Conservation (phyloP, 1,140 invertebrate species). For the Subanguina moxae region DNA sequence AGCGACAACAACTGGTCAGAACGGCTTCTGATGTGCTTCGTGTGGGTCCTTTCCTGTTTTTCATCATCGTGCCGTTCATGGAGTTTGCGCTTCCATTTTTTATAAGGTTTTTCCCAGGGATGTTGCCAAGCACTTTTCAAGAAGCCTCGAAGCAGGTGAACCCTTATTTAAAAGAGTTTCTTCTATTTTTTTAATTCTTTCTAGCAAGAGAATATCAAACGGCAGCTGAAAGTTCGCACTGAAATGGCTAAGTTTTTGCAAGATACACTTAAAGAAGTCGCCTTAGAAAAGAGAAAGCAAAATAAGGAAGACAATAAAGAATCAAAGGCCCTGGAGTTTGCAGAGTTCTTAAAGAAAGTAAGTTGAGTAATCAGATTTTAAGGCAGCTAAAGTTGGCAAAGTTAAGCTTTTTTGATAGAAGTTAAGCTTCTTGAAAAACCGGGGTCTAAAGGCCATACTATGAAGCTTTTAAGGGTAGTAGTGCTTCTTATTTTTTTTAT, state of each 20-base stretch:
- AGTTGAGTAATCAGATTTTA: too few species aligned
- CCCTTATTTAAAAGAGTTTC: not conserved
- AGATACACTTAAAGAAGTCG: constrained; percentile 84
- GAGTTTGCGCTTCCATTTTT: constrained; percentile 88
- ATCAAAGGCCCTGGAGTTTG: constrained; percentile 80
- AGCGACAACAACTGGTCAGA: constrained; percentile 76
- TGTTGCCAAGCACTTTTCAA: constrained; percentile 96
- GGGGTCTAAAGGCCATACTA: too few species aligned
- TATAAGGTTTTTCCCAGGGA: constrained; percentile 90
- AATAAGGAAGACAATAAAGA: constrained; percentile 70
- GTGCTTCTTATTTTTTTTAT: too few species aligned
- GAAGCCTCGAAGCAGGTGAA: constrained; percentile 74
- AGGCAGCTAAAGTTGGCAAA: too few species aligned
- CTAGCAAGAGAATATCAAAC: constrained; percentile 81
- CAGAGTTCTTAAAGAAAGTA: constrained; percentile 81
- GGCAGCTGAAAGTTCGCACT: constrained; percentile 84
- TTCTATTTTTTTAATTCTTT: constrained; percentile 41
- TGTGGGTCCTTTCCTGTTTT: constrained; percentile 92
- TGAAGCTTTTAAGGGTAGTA: too few species aligned
- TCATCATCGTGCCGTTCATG: constrained; percentile 96
- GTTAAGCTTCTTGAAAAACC: too few species aligned
- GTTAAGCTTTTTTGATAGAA: too few species aligned
- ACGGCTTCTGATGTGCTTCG: constrained; percentile 93
- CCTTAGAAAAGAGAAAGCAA: constrained; percentile 67
- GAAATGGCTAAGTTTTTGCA: constrained; percentile 99